Evolutionary conservation across 2,113 vertebrate genomes (phyloP).

Genomic region (Euleptes europaea): DNA sequence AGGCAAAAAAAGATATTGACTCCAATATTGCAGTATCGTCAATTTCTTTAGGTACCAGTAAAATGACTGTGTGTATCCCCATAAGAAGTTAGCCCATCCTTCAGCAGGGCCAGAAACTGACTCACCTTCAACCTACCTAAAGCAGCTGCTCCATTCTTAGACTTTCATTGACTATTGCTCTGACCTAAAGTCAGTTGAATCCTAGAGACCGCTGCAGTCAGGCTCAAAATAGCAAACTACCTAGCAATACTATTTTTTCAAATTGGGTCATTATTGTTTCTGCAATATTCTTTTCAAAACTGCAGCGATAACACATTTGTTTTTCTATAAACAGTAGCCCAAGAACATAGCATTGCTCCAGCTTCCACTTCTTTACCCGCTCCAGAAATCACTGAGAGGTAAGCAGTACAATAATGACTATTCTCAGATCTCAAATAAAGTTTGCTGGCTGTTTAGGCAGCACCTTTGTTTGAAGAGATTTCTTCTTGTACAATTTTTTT

Average conservation of each 20-base stretch:
- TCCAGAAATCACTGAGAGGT: rapidly evolving
- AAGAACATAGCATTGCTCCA: background rate
- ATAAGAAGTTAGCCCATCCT: background rate
- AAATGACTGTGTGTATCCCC: background rate
- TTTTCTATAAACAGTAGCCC: background rate
- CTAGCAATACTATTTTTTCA: background rate
- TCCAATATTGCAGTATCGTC: background rate
- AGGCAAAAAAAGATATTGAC: rapidly evolving
- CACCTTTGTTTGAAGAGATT: background rate
- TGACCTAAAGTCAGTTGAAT: background rate
- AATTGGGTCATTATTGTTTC: background rate
- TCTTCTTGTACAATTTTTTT: background rate
- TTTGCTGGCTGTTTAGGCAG: background rate
- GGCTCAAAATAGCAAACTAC: background rate
- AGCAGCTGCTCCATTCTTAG: background rate
- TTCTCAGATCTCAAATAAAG: background rate
- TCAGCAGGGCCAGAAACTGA: background rate
- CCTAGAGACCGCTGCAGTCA: background rate
- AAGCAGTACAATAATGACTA: background rate
- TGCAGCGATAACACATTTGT: background rate
- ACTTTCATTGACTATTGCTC: background rate
- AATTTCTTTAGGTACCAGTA: rapidly evolving
- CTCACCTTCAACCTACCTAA: background rate
- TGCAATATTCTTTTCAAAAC: background rate
- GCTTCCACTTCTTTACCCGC: background rate